These are phyloP conservation scores for Heteromurus nitidus DNA, from an alignment of 2,888 invertebrate species.

Conservation along the genomic window DNA sequence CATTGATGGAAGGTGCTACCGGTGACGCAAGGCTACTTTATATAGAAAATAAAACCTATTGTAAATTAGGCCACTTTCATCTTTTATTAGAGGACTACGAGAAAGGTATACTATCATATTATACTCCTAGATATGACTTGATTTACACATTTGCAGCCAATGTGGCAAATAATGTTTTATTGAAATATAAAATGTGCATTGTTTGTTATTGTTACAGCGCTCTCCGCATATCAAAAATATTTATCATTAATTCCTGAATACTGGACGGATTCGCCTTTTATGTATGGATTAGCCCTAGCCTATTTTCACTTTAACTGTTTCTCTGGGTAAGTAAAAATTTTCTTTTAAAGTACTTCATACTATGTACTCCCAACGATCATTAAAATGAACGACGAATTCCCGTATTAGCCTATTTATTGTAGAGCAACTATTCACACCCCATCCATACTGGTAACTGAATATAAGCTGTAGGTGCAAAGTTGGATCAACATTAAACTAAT, in stretches of 20 bases:
- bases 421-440: no score
- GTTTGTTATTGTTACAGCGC: slow-evolving; percentile 83
- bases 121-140: neutral
- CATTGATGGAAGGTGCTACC: slow-evolving; percentile 57
- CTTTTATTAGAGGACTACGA: slow-evolving; percentile 93
- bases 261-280: slow-evolving; percentile 92
- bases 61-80: slow-evolving; percentile 96
- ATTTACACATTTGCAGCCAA: neutral
- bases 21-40: slow-evolving; percentile 59
- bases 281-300: slow-evolving; percentile 95
- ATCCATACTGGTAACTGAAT: no score
- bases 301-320: slow-evolving; percentile 98
- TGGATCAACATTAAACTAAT: no score
- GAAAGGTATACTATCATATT: slow-evolving; percentile 83
- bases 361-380: neutral
- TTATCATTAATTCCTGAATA: slow-evolving; percentile 82
- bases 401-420: no score
- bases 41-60: slow-evolving; percentile 92
- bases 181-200: slow-evolving; percentile 10
- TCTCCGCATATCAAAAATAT: slow-evolving; percentile 98
- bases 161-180: neutral
- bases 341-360: neutral
- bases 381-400: neutral
- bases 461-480: no score
- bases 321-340: slow-evolving; percentile 87